Evolutionary conservation across 2,888 invertebrate species (phyloP).

Genomic region (Boloria euphrosyne): DNA sequence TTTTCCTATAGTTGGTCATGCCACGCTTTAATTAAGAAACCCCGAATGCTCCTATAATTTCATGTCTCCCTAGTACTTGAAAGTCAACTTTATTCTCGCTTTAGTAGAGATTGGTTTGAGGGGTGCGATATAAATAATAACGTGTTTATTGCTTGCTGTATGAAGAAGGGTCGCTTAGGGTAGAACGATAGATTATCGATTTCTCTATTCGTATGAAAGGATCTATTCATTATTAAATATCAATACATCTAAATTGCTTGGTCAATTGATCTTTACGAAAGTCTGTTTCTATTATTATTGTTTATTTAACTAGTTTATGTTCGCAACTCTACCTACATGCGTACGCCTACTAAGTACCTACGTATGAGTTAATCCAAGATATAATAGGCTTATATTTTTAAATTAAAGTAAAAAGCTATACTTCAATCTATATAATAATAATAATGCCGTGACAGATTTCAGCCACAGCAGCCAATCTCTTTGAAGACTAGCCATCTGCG

Average conservation of each 20-base stretch:
- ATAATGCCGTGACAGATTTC: no score
- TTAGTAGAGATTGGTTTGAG: constrained; percentile 29
- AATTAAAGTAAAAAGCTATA: no score
- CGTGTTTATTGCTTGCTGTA: constrained; percentile 49
- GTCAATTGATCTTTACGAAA: constrained; percentile 9
- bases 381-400: no score
- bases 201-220: constrained; percentile 35
- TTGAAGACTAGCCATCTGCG: no score
- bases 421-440: no score
- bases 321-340: no score
- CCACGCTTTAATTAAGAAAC: constrained; percentile 47
- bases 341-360: no score
- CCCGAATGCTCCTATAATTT: constrained; percentile 46
- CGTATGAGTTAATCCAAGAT: no score
- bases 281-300: no score
- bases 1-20: constrained; percentile 39
- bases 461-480: no score
- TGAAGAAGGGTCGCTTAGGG: constrained; percentile 23
- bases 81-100: constrained; percentile 48
- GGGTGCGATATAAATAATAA: constrained; percentile 40
- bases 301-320: no score
- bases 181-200: constrained; percentile 45
- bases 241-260: constrained; percentile 12
- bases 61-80: constrained; percentile 49
- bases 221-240: constrained; percentile 10